phyloP scores from a whole-genome alignment of 2,888 invertebrate species.

The Nomada hirtipes region DNA sequence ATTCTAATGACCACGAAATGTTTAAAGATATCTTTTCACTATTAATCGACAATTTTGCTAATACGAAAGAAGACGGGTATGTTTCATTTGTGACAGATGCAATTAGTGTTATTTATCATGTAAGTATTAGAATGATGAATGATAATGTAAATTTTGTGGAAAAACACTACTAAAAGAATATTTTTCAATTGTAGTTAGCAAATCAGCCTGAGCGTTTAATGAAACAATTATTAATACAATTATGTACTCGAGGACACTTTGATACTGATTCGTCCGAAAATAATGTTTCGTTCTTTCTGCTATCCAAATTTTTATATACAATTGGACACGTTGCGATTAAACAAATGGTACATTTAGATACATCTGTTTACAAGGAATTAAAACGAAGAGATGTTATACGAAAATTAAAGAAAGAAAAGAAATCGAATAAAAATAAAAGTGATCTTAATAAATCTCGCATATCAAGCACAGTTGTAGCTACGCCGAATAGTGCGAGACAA shows the following conservation, averaged over 20 bases:
- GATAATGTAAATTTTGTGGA: neutral
- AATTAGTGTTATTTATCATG: slow-evolving; percentile 87
- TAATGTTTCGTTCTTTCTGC: slow-evolving; percentile 56
- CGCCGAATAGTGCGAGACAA: slow-evolving; percentile 67
- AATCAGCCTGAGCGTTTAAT: slow-evolving; percentile 86
- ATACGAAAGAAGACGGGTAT: slow-evolving; percentile 85
- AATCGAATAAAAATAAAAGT: slow-evolving; percentile 50
- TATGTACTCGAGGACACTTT: slow-evolving; percentile 65
- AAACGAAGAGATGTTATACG: slow-evolving; percentile 87
- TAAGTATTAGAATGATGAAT: slow-evolving; percentile 70
- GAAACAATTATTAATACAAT: slow-evolving; percentile 68
- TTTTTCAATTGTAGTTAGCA: slow-evolving; percentile 84
- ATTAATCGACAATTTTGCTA: slow-evolving; percentile 84
- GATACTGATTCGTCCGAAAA: slow-evolving; percentile 48
- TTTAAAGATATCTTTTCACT: slow-evolving; percentile 85
- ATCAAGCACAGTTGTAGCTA: neutral
- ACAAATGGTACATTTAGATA: slow-evolving; percentile 93
- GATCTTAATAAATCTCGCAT: neutral
- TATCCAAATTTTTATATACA: slow-evolving; percentile 85
- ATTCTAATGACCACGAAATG: slow-evolving; percentile 85
- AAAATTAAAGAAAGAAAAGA: slow-evolving; percentile 82
- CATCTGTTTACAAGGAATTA: slow-evolving; percentile 92
- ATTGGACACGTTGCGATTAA: slow-evolving; percentile 92
- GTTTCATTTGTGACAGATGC: slow-evolving; percentile 86
- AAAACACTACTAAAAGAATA: neutral